Evolutionary conservation across 2,888 invertebrate species (phyloP).

Genomic region (Cremastinae sp.): DNA sequence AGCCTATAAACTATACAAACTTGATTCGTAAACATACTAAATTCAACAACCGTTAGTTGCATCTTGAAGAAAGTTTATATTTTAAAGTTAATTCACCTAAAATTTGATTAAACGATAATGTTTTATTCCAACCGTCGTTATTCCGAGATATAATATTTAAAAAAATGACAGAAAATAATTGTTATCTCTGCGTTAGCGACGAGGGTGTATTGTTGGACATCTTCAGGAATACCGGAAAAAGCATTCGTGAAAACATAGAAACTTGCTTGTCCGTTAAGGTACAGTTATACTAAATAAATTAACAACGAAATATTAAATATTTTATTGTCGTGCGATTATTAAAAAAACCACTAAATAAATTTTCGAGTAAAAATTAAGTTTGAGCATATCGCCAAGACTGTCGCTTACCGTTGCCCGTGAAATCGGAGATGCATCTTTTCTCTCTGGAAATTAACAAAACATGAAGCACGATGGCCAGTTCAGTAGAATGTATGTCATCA

Average conservation of each 20-base stretch:
- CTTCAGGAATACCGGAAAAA: conserved; percentile 66
- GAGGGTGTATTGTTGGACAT: conserved; percentile 76
- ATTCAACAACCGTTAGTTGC: too few species aligned
- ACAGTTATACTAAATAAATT: conserved; percentile 41
- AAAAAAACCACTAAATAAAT: conserved; percentile 3
- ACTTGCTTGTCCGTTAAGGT: conserved; percentile 74
- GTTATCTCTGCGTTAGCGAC: conserved; percentile 76
- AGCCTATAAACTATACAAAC: too few species aligned
- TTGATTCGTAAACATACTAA: too few species aligned
- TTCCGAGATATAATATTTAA: not conserved
- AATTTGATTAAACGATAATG: too few species aligned
- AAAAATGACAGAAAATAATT: conserved; percentile 71
- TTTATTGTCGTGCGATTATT: not conserved
- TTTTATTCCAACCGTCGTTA: too few species aligned
- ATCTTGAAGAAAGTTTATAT: too few species aligned
- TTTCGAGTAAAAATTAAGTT: not conserved
- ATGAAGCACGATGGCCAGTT: conserved; percentile 33
- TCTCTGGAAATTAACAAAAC: conserved; percentile 7
- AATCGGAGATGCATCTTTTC: conserved; percentile 27
- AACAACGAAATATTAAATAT: conserved; percentile 18
- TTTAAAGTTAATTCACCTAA: too few species aligned
- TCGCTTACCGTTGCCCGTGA: conserved; percentile 6
- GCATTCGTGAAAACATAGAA: conserved; percentile 68
- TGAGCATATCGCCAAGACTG: conserved; percentile 2
- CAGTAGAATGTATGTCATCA: conserved; percentile 47